Base-by-base conservation (phyloP, 2,113 vertebrate genomes). In the Hoplias malabaricus region DNA sequence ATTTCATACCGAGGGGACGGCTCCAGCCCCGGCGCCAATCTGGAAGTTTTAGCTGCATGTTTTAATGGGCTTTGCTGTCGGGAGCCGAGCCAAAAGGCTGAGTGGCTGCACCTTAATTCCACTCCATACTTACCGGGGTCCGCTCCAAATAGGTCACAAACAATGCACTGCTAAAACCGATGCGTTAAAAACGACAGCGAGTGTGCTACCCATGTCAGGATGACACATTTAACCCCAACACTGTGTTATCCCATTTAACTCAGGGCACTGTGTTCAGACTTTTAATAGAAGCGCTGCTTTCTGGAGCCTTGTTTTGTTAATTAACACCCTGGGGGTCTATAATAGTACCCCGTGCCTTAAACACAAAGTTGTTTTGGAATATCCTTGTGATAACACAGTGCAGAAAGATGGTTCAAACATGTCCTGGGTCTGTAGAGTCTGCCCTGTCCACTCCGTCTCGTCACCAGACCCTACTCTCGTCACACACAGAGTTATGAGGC, bases 41-140 rank as follows among this genome's bases (percentile, higher is more conserved):
- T 87, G 88, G 89, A 88, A 85, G 85, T 91, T 86, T 90, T 89
- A 89, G 86, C 88, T 89, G 86, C 79, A 87, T 82, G 86, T 87
- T 86, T 87, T 91, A 88, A 90, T 88, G 82, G 85, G 85, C 87
- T 91, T 91, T 90, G 86, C 85, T 89, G 86, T 84, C 84, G 88
- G 90, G 89, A 90, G 78, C 70, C 43, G 54, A 82, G 88, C 89
- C 90, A 80, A 90, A n/a, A 88, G 57, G 46, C 69, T 29, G 27
- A 72, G 78, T 50, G 57, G 21, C 23, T 36, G 66, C 33, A 53
- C 59, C 63, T 68, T 80, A 43, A 75, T 57, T 74, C 61, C 70
- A 50, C 29, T 75, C 14, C 59, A n/a, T 63, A 36, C 59, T n/a
- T 63, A 16, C 9, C 19, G n/a, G 33, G 19, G 59, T 63, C 59